A percentile compares a stretch with the other conserved stretches of the same genome.
phyloP scores from a whole-genome alignment of 53 echinoderm and acorn worm species.

The Actinopyga echinites region DNA sequence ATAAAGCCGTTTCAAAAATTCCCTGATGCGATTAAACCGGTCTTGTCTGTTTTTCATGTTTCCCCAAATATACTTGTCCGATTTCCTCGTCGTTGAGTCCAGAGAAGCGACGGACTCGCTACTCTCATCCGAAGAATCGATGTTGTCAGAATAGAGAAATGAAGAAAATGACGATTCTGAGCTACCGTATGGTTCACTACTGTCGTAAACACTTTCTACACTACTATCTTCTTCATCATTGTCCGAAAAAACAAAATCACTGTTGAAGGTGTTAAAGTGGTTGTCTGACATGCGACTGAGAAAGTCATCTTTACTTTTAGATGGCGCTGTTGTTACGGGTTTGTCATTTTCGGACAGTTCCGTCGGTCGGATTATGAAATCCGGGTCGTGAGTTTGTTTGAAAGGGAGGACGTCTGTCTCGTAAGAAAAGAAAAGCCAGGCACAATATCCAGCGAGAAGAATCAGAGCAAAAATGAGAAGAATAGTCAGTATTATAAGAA shows the following conservation, averaged over 20 bases:
- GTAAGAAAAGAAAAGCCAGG: slow-evolving; percentile 28
- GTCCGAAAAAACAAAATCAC: no score
- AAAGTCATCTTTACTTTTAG: no score
- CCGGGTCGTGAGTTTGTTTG: no score
- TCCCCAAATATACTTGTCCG: not conserved
- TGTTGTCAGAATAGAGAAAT: not conserved
- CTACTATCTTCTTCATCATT: not conserved
- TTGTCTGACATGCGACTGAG: no score
- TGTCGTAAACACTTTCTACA: slow-evolving; percentile 27
- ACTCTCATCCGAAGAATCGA: not conserved
- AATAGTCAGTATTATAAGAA: not conserved
- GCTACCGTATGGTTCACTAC: slow-evolving; percentile 1
- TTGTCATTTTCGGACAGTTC: no score
- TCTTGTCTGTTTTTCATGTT: not conserved
- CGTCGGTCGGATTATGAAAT: no score
- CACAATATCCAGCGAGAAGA: slow-evolving; percentile 16
- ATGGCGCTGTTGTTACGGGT: no score
- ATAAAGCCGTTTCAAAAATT: no score
- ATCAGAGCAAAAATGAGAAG: not conserved
- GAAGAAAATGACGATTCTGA: not conserved
- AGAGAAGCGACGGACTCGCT: not conserved
- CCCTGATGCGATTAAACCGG: no score
- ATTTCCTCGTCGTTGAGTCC: not conserved
- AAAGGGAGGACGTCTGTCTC: not conserved
- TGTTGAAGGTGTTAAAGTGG: no score